Conservation (phyloP, 2,888 invertebrate species). For the Cataglyphis cursor region DNA sequence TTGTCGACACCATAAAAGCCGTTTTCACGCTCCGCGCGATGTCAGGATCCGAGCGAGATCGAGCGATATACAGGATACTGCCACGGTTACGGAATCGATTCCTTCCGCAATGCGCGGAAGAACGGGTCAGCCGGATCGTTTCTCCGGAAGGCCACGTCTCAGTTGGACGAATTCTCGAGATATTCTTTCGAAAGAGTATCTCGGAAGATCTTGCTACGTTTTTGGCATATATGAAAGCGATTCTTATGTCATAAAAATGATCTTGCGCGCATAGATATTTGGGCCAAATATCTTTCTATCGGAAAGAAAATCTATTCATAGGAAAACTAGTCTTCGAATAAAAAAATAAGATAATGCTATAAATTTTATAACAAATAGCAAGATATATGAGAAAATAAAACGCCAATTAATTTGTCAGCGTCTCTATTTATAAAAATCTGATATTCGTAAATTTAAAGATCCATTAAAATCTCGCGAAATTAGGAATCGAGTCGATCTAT, state of each 20-base stretch:
- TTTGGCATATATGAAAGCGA: conserved; percentile 23
- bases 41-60: conserved; percentile 25
- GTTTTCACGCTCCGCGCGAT: conserved; percentile 40
- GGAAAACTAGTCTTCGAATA: background rate
- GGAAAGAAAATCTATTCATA: background rate
- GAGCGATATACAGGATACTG: conserved; percentile 42
- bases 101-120: conserved; percentile 35
- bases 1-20: conserved; percentile 52
- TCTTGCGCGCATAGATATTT: conserved; percentile 2
- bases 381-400: background rate
- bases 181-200: conserved; percentile 46
- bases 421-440: background rate
- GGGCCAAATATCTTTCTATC: background rate
- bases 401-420: background rate
- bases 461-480: conserved; percentile 15
- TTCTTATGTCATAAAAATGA: conserved; percentile 10
- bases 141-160: conserved; percentile 37
- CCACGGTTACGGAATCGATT: conserved; percentile 37
- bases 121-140: conserved; percentile 41
- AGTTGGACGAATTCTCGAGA: conserved; percentile 38
- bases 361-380: background rate
- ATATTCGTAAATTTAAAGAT: background rate
- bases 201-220: conserved; percentile 24
- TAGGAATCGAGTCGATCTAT: conserved; percentile 4
- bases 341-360: conserved; percentile 10